Percentiles rank a stretch among this genome's conserved stretches.
These are phyloP conservation scores for Drosophila tristis DNA, from an alignment of 1,140 invertebrate species.

Conservation along the genomic window DNA sequence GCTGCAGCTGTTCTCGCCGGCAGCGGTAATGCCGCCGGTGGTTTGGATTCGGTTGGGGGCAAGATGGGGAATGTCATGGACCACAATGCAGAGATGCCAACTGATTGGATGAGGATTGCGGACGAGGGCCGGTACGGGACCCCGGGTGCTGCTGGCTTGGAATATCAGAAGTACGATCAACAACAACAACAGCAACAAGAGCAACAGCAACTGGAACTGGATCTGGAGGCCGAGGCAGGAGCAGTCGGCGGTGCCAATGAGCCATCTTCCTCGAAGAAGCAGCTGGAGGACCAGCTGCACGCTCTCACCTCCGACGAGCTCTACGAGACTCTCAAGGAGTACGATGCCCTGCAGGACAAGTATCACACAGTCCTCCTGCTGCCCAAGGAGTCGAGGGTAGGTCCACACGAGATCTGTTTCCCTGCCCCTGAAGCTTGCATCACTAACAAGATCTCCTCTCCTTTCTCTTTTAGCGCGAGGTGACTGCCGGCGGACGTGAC, in stretches of 20 bases:
- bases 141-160: slow-evolving; percentile 84
- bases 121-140: slow-evolving; percentile 84
- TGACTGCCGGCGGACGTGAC: slow-evolving; percentile 90
- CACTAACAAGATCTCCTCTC: slow-evolving; percentile 35
- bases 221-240: slow-evolving; percentile 50
- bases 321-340: slow-evolving; percentile 88
- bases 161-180: slow-evolving; percentile 83
- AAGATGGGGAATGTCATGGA: slow-evolving; percentile 56
- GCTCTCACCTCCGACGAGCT: slow-evolving; percentile 83
- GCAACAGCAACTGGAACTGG: slow-evolving; percentile 52
- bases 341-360: slow-evolving; percentile 88
- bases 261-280: slow-evolving; percentile 52
- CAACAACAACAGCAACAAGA: slow-evolving; percentile 66
- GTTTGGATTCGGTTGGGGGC: slow-evolving; percentile 27
- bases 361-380: slow-evolving; percentile 88
- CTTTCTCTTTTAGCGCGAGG: slow-evolving; percentile 85
- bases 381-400: slow-evolving; percentile 86
- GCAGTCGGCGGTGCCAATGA: slow-evolving; percentile 42
- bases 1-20: slow-evolving; percentile 34
- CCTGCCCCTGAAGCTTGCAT: not conserved
- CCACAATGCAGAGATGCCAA: slow-evolving; percentile 78
- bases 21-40: slow-evolving; percentile 10
- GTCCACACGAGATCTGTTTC: slow-evolving; percentile 23
- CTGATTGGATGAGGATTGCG: slow-evolving; percentile 84
- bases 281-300: slow-evolving; percentile 69